Base-by-base conservation (phyloP, 2,888 invertebrate species). In the Tanytarsus gracilentus region DNA sequence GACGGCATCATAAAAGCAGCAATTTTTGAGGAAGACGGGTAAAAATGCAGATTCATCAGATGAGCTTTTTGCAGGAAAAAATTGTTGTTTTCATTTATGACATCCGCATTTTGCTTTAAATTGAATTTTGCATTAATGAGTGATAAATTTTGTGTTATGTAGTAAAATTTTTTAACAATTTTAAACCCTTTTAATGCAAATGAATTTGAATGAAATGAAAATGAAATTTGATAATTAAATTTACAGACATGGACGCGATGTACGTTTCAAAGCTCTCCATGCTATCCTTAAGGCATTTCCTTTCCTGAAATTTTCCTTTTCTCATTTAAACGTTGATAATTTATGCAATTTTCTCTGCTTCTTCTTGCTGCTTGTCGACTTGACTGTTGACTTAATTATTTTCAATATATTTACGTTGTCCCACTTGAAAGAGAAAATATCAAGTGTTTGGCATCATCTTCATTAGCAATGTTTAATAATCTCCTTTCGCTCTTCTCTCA, bases 221-320 rank as follows among this genome's bases (percentile, higher is more conserved):
- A 36, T 56, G 40, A 56, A 56, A 14, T 40, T 56, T 56, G 55
- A 56, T 56, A 56, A 56, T 56, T 56, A 56, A 56, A 56, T 56
- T 56, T 56, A 39, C 55, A 56, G 39, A 56, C 40, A 18, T n/a
- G 26, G 40, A 56, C 40, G 55, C 40, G 40, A 56, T 33, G 30
- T 29, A 33, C 33, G 52, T n/a, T 26, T 25, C 14, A 50, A n/a
- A n/a, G n/a, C n/a, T n/a, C n/a, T n/a, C n/a, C n/a, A n/a, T n/a
- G 11, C 14, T 16, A 27, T 16, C 18, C 21, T 50, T 18, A 50
- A 27, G 11, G 50, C 27, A 50, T 26, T 50, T 26, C 50, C 50
- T 50, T n/a, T 26, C 18, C 26, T 26, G 11, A 18, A 26, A 49
- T n/a, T 49, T 18, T 49, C 16, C 33, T n/a, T 18, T 52, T 29